phyloP scores from a whole-genome alignment of 2,888 invertebrate species.

The Syritta pipiens region DNA sequence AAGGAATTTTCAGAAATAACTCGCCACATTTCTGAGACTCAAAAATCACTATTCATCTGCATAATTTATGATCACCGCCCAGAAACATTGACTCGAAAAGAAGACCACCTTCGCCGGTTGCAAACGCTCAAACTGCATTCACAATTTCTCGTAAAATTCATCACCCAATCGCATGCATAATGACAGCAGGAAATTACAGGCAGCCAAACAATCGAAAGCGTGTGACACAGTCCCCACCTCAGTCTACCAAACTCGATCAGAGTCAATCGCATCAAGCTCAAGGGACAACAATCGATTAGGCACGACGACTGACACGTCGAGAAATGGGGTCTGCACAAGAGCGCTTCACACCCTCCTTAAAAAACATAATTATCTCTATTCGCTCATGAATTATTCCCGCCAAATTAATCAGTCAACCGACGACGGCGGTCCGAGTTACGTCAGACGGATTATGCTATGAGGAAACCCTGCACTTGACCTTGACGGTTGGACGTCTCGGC shows the following conservation, averaged over 20 bases:
- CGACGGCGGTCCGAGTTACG: no score
- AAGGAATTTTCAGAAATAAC: not conserved
- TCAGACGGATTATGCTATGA: not conserved
- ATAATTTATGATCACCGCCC: not conserved
- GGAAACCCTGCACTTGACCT: constrained; percentile 16
- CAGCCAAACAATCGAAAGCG: not conserved
- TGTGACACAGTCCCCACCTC: constrained; percentile 19
- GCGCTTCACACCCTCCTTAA: constrained; percentile 7
- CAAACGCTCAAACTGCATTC: not conserved
- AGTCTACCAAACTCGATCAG: no score
- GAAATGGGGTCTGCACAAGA: no score
- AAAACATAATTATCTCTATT: no score
- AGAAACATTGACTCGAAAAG: not conserved
- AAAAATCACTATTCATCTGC: not conserved
- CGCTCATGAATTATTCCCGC: constrained; percentile 7
- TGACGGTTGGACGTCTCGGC: not conserved
- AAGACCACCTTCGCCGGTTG: not conserved
- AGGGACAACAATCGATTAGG: constrained; percentile 2
- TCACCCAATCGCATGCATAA: no score
- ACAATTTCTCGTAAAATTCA: not conserved
- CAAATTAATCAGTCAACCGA: no score
- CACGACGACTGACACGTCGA: not conserved
- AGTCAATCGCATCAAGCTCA: no score
- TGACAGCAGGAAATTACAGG: not conserved
- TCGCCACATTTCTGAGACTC: not conserved